phyloP scores from a whole-genome alignment of 2,113 vertebrate species.

The Erythrocercus mccallii region DNA sequence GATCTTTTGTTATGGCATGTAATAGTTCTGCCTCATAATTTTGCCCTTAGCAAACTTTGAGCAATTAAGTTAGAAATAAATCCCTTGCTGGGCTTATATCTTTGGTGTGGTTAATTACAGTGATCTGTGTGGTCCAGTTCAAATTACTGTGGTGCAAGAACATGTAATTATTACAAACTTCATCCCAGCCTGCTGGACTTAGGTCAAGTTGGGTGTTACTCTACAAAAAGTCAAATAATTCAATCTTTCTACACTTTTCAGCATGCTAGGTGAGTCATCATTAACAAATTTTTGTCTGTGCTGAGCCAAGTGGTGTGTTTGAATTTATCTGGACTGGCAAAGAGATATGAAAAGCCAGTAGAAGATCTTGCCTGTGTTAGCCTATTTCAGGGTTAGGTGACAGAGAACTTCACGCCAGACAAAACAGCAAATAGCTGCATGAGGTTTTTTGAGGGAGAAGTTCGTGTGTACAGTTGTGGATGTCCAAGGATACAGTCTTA shows the following conservation, averaged over 20 bases:
- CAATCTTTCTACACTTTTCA: background rate
- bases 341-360: background rate
- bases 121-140: background rate
- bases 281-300: background rate
- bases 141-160: background rate
- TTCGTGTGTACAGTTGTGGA: background rate
- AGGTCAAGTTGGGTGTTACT: background rate
- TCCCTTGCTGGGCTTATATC: background rate
- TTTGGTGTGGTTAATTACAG: background rate
- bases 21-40: background rate
- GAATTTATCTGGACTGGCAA: background rate
- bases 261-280: background rate
- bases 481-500: no score
- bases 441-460: background rate
- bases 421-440: background rate
- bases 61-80: background rate
- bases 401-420: background rate
- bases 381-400: background rate
- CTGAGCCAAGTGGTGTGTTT: background rate
- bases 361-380: background rate
- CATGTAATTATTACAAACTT: background rate
- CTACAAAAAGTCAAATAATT: background rate
- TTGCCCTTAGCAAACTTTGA: background rate
- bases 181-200: background rate
- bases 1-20: background rate